These are phyloP conservation scores for Chamaetylas fuelleborni DNA, from an alignment of 2,113 vertebrate species.

Conservation along the genomic window DNA sequence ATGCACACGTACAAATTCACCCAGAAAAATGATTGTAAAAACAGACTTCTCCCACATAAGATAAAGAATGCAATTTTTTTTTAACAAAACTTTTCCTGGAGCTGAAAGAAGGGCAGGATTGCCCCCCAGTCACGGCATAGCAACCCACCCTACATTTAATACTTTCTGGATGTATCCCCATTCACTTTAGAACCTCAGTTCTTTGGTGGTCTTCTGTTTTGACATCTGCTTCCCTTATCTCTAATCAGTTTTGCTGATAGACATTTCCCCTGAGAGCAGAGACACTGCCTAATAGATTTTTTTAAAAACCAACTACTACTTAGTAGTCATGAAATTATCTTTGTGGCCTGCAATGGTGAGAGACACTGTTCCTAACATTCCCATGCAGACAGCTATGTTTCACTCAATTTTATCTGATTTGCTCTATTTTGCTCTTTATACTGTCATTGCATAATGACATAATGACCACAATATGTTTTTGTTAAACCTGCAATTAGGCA, in stretches of 20 bases:
- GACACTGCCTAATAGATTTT: slow-evolving; percentile 43
- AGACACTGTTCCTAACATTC: slow-evolving; percentile 10
- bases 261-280: slow-evolving; percentile 44
- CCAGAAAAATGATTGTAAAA: not conserved
- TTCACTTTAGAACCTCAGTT: not conserved
- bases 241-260: slow-evolving; percentile 69
- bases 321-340: slow-evolving; percentile 66
- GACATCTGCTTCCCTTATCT: slow-evolving; percentile 70
- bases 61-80: not conserved
- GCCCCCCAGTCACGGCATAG: not conserved
- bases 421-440: not conserved
- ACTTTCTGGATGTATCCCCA: not conserved
- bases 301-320: slow-evolving; percentile 26
- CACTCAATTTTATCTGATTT: not conserved
- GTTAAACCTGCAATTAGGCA: slow-evolving; percentile 16
- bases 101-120: not conserved
- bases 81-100: not conserved
- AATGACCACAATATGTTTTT: not conserved
- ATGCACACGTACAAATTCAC: not conserved
- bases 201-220: slow-evolving; percentile 72
- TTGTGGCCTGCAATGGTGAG: slow-evolving; percentile 27
- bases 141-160: not conserved
- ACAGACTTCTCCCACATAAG: not conserved
- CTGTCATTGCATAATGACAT: not conserved
- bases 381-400: not conserved